Evolutionary conservation across 2,113 vertebrate genomes (phyloP).

Genomic region (Coryphaenoides rupestris): DNA sequence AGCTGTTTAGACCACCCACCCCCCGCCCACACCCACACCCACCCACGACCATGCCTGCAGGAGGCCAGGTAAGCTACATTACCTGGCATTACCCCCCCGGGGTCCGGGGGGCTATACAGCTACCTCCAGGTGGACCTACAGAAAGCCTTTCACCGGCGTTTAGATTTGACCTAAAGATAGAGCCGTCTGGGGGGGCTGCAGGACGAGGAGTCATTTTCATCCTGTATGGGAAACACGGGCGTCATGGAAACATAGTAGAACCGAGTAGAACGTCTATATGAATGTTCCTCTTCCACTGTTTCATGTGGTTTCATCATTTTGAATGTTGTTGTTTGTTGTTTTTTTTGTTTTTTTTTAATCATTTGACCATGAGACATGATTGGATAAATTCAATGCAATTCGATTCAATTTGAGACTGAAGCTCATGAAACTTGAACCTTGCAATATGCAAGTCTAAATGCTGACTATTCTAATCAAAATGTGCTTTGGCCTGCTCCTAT

Average conservation of each 20-base stretch:
- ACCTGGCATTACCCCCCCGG: constrained; percentile 38
- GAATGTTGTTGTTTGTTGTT: too few species aligned
- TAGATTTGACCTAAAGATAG: constrained; percentile 27
- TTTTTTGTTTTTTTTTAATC: too few species aligned
- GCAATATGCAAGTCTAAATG: too few species aligned
- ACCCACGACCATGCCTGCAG: constrained; percentile 50
- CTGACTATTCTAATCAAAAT: too few species aligned
- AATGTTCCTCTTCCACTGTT: neutral
- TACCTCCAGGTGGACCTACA: constrained; percentile 28
- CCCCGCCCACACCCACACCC: constrained; percentile 22
- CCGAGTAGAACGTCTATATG: neutral
- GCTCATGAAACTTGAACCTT: too few species aligned
- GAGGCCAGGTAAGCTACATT: constrained; percentile 66
- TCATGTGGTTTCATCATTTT: neutral
- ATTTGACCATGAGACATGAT: too few species aligned
- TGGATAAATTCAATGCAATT: too few species aligned
- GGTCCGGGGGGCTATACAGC: constrained; percentile 15
- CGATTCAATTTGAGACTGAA: too few species aligned
- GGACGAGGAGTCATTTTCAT: neutral
- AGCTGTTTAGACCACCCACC: constrained; percentile 52
- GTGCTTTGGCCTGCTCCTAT: too few species aligned
- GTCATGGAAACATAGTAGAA: neutral
- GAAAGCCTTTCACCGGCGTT: constrained; percentile 19
- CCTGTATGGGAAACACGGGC: neutral
- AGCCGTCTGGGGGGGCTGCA: neutral